phyloP scores from a whole-genome alignment of 2,888 invertebrate species.

The Stegophylla sp. region DNA sequence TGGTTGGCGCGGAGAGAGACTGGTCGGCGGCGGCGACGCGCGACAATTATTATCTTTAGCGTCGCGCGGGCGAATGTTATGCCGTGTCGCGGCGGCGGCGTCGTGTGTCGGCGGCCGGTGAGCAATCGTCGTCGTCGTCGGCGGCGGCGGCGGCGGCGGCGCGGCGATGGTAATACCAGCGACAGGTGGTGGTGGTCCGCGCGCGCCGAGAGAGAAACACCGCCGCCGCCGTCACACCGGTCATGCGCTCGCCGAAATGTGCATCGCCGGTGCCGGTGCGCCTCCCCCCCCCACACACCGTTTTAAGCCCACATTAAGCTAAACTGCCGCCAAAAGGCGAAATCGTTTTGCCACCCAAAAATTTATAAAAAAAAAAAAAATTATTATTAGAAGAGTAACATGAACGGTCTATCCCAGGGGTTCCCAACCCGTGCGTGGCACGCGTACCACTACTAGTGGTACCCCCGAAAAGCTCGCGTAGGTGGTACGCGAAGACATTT shows the following conservation, averaged over 20 bases:
- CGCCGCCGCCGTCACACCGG: conserved; percentile 54
- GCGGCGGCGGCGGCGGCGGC: conserved; percentile 57
- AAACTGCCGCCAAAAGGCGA: no score
- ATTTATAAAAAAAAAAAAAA: no score
- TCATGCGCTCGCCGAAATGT: conserved; percentile 60
- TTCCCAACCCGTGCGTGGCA: no score
- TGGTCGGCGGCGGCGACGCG: conserved; percentile 21
- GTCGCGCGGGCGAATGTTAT: conserved; percentile 35
- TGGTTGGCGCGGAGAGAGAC: neutral
- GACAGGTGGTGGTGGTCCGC: conserved; percentile 57
- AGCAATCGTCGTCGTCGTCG: neutral
- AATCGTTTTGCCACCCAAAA: no score
- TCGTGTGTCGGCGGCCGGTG: conserved; percentile 42
- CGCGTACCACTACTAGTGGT: no score
- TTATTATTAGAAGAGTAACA: no score
- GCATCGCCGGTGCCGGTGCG: conserved; percentile 60
- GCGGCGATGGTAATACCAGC: conserved; percentile 57
- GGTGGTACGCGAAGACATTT: no score
- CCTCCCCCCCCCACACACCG: neutral
- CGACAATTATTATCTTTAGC: conserved; percentile 22
- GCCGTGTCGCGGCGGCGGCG: conserved; percentile 30
- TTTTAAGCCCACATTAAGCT: no score
- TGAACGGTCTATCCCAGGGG: no score
- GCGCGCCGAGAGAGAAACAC: conserved; percentile 60
- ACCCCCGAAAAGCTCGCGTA: no score